Conservation (phyloP, 2,113 vertebrate species). For the Stigmatopora argus region DNA sequence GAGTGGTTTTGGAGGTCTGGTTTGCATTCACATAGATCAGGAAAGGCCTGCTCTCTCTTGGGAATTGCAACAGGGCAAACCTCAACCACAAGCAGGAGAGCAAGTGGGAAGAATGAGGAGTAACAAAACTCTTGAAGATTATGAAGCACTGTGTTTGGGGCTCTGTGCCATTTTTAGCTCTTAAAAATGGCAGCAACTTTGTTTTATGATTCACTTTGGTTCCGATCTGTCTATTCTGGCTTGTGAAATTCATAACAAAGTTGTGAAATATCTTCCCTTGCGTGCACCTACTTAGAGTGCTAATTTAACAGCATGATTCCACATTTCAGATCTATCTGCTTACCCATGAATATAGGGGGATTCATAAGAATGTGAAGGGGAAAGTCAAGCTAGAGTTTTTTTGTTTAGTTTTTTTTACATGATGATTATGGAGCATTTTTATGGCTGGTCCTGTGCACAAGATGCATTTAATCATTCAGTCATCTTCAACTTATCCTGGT, state of each 20-base stretch:
- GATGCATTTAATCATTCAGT: too few species aligned
- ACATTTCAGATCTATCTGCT: conserved; percentile 1
- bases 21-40: conserved; percentile 56
- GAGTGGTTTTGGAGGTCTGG: conserved; percentile 30
- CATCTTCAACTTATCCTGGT: too few species aligned
- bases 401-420: too few species aligned
- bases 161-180: conserved; percentile 22
- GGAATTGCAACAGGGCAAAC: conserved; percentile 45
- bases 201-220: conserved; percentile 14
- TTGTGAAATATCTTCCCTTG: neutral
- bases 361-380: too few species aligned
- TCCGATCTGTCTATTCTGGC: neutral
- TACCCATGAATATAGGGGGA: neutral
- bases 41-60: conserved; percentile 55
- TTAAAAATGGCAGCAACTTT: conserved; percentile 2
- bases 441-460: too few species aligned
- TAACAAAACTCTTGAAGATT: conserved; percentile 28
- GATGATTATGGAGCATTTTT: too few species aligned
- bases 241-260: conserved; percentile 7
- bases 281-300: conserved; percentile 1
- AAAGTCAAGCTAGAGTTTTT: too few species aligned
- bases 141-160: conserved; percentile 25
- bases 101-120: conserved; percentile 51
- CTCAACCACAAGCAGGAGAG: conserved; percentile 35
- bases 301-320: conserved; percentile 1